phyloP scores from a whole-genome alignment of 2,797 vertebrate species.

The Pterois miles region DNA sequence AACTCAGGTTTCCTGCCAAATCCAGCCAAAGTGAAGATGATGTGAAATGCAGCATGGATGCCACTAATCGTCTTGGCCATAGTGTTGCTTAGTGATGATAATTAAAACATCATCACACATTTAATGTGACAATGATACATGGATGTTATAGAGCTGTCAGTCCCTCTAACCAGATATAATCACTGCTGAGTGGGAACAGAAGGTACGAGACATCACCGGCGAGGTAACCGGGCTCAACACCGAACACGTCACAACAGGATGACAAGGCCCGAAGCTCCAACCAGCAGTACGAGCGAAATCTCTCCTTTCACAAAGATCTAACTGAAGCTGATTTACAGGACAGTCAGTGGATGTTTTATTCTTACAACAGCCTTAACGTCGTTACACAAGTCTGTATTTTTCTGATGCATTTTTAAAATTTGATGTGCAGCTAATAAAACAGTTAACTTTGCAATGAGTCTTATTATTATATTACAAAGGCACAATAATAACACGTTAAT shows the following conservation, averaged over 20 bases:
- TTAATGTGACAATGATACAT: slow-evolving; percentile 1
- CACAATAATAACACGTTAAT: too few relatives aligned
- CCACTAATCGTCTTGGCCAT: not conserved
- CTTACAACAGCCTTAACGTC: too few relatives aligned
- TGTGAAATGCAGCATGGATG: not conserved
- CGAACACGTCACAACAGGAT: not conserved
- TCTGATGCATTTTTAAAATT: too few relatives aligned
- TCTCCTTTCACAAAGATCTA: too few relatives aligned
- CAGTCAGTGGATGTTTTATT: too few relatives aligned
- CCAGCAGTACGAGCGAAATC: too few relatives aligned
- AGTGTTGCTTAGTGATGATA: not conserved
- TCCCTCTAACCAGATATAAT: not conserved
- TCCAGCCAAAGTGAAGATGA: not conserved
- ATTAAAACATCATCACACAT: slow-evolving; percentile 16
- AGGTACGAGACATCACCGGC: not conserved
- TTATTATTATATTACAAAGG: too few relatives aligned
- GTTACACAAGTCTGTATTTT: too few relatives aligned
- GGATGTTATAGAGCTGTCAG: not conserved
- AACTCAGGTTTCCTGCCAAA: slow-evolving; percentile 1
- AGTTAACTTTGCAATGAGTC: too few relatives aligned
- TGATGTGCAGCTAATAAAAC: too few relatives aligned
- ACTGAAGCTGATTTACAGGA: too few relatives aligned
- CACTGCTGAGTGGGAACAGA: not conserved
- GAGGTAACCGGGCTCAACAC: not conserved
- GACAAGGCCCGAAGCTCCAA: not conserved